Conservation (phyloP, 2,888 invertebrate species). For the Aethes cnicana region DNA sequence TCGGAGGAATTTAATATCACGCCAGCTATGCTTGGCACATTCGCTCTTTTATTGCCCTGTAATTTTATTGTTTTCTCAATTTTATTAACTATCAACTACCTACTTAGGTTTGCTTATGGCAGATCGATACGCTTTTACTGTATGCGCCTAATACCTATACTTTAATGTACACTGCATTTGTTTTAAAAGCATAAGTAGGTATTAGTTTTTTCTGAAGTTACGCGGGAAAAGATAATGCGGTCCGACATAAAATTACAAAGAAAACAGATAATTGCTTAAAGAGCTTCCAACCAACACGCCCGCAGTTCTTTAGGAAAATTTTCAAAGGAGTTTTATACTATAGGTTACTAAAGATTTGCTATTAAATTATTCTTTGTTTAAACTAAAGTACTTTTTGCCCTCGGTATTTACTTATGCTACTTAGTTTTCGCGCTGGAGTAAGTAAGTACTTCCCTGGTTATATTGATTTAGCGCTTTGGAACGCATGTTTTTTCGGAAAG, state of each 20-base stretch:
- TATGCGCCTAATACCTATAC: constrained; percentile 31
- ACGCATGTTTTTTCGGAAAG: constrained; percentile 17
- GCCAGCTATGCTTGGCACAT: constrained; percentile 78
- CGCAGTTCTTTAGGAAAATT: constrained; percentile 57
- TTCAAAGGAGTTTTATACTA: constrained; percentile 66
- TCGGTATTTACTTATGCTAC: constrained; percentile 18
- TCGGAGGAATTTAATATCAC: constrained; percentile 81
- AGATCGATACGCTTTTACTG: constrained; percentile 57
- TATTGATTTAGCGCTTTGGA: constrained; percentile 14
- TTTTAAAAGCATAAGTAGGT: constrained; percentile 33
- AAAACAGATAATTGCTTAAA: constrained; percentile 42
- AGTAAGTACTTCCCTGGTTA: constrained; percentile 1
- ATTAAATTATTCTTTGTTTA: constrained; percentile 65
- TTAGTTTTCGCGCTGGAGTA: constrained; percentile 10
- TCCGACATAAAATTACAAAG: constrained; percentile 39
- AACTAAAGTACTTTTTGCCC: constrained; percentile 39
- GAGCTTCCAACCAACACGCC: constrained; percentile 55
- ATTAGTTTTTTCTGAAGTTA: constrained; percentile 26
- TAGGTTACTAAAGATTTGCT: constrained; percentile 54
- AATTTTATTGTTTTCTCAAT: constrained; percentile 83
- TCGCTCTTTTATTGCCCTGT: constrained; percentile 80
- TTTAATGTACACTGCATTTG: constrained; percentile 27
- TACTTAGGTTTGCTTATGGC: constrained; percentile 62
- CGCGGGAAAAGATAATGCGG: constrained; percentile 26
- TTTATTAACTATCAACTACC: constrained; percentile 81